Evolutionary conservation across 2,797 vertebrate species (phyloP).

Genomic region (Enteromius unitaeniatus): DNA sequence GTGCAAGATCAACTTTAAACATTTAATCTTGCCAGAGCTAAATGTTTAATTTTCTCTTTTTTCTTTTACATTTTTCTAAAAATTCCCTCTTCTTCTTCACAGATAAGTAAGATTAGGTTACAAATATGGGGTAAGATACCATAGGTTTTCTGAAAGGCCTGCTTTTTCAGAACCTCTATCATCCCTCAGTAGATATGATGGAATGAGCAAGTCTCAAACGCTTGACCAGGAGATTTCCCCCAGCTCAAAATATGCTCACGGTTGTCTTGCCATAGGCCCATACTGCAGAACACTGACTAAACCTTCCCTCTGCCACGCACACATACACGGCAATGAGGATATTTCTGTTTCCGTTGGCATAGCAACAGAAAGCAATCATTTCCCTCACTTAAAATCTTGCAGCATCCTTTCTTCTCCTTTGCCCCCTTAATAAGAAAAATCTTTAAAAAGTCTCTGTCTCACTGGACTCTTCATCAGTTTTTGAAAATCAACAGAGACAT

Average conservation of each 20-base stretch:
- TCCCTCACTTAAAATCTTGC: constrained; percentile 54
- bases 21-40: not conserved
- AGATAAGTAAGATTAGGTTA: constrained; percentile 9
- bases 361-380: constrained; percentile 75
- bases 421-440: constrained; percentile 45
- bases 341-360: constrained; percentile 79
- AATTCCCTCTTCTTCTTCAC: not conserved
- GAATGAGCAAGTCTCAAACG: not conserved
- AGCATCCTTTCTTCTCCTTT: constrained; percentile 42
- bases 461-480: constrained; percentile 44
- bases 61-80: not conserved
- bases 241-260: constrained; percentile 7
- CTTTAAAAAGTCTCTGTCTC: constrained; percentile 29
- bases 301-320: constrained; percentile 56
- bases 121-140: constrained; percentile 21
- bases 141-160: constrained; percentile 26
- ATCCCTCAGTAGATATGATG: constrained; percentile 29
- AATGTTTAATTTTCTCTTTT: not conserved
- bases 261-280: constrained; percentile 44
- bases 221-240: constrained; percentile 31
- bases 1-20: constrained; percentile 15
- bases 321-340: constrained; percentile 66
- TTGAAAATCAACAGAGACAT: constrained; percentile 26
- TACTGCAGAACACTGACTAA: constrained; percentile 51
- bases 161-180: constrained; percentile 16